Conservation (phyloP, 2,797 vertebrate genomes). For the Dipus sagitta region DNA sequence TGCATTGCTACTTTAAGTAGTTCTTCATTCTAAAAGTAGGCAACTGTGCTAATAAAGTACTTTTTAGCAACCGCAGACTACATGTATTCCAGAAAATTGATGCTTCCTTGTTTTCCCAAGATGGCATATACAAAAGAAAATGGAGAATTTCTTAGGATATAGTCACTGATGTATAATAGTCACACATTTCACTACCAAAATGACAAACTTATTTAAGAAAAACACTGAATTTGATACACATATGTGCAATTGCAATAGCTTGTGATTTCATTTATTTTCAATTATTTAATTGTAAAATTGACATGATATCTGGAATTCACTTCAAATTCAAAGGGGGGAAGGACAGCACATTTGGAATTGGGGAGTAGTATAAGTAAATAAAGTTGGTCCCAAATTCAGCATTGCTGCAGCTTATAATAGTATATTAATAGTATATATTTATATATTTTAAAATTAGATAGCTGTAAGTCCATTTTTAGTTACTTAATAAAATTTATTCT, state of each 20-base stretch:
- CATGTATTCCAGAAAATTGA: slow-evolving; percentile 42
- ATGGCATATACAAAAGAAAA: slow-evolving; percentile 34
- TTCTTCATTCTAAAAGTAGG: too few species aligned
- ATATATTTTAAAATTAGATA: slow-evolving; percentile 10
- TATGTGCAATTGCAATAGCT: background rate
- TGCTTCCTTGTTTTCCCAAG: background rate
- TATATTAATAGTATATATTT: background rate
- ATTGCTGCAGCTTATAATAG: background rate
- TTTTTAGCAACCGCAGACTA: background rate
- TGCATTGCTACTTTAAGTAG: slow-evolving; percentile 22
- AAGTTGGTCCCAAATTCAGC: background rate
- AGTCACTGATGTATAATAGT: slow-evolving; percentile 12
- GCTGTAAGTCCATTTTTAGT: slow-evolving; percentile 24
- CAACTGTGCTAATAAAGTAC: background rate
- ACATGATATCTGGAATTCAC: background rate
- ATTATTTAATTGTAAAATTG: background rate
- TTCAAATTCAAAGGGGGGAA: background rate
- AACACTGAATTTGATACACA: background rate
- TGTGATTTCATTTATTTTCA: slow-evolving; percentile 39
- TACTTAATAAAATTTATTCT: slow-evolving; percentile 45
- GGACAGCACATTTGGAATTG: background rate
- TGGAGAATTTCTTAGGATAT: slow-evolving; percentile 12
- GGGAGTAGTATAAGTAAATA: background rate
- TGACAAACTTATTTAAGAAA: slow-evolving; percentile 50
- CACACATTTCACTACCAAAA: slow-evolving; percentile 49